phyloP scores from a whole-genome alignment of 1,140 invertebrate species.

The Diabrotica virgifera region DNA sequence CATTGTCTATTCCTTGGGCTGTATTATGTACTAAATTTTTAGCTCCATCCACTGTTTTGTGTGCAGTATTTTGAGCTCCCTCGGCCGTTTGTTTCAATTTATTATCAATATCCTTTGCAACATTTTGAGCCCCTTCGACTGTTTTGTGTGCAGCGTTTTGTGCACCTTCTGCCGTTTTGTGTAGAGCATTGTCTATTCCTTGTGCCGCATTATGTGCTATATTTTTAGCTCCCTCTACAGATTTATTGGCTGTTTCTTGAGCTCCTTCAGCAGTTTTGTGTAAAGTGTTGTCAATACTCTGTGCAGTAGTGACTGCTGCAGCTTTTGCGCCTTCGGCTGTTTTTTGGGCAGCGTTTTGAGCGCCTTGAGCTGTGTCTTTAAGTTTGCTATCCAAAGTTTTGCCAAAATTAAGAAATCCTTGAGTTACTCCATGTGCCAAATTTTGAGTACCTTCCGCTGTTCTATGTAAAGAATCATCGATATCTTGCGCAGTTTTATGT shows the following conservation, averaged over 20 bases:
- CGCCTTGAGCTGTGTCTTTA: slow-evolving; percentile 10
- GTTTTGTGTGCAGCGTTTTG: background rate
- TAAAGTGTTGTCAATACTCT: slow-evolving; percentile 25
- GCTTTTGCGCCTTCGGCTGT: slow-evolving; percentile 19
- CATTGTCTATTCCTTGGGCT: no score
- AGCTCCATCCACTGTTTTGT: slow-evolving; percentile 7
- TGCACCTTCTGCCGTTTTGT: no score
- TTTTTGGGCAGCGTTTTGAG: slow-evolving; percentile 9
- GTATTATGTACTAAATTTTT: no score
- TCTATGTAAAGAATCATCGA: slow-evolving; percentile 15
- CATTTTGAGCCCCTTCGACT: slow-evolving; percentile 16
- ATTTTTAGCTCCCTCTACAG: slow-evolving; percentile 17
- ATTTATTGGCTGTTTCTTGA: slow-evolving; percentile 23
- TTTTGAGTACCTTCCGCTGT: slow-evolving; percentile 13
- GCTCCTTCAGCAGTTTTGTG: slow-evolving; percentile 23
- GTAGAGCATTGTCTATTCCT: no score
- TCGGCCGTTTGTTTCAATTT: slow-evolving; percentile 17
- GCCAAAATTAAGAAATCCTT: slow-evolving; percentile 20
- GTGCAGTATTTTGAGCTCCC: background rate
- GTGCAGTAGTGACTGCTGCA: slow-evolving; percentile 6
- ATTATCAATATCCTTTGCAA: slow-evolving; percentile 20
- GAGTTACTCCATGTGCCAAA: slow-evolving; percentile 6
- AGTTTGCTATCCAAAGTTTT: slow-evolving; percentile 20
- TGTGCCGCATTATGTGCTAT: background rate
- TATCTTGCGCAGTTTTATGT: slow-evolving; percentile 18